Percentiles rank a stretch among this genome's conserved stretches.
These are phyloP conservation scores for Dendroctonus valens DNA, from an alignment of 1,140 invertebrate species.

Conservation along the genomic window DNA sequence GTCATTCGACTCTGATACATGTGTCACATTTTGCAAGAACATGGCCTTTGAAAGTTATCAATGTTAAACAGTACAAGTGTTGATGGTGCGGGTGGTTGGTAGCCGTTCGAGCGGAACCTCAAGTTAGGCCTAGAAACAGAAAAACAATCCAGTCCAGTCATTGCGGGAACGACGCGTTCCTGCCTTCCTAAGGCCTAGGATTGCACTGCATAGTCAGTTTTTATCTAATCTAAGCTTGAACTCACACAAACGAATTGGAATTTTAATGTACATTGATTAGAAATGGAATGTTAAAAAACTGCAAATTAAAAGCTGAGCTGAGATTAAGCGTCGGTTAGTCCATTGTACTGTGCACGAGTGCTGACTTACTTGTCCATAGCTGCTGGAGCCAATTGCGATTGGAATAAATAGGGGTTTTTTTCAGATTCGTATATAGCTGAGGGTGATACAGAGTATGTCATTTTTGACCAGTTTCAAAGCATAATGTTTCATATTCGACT, in stretches of 20 bases:
- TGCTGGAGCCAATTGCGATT: slow-evolving; percentile 35
- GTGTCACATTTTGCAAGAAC: slow-evolving; percentile 50
- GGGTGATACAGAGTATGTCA: no score
- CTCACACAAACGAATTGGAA: slow-evolving; percentile 46
- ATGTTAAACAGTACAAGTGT: slow-evolving; percentile 41
- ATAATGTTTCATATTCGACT: not conserved
- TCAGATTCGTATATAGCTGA: not conserved
- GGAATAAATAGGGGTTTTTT: slow-evolving; percentile 14
- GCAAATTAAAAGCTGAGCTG: slow-evolving; percentile 53
- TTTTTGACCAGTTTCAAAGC: not conserved
- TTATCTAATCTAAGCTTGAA: slow-evolving; percentile 44
- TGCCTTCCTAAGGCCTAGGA: not conserved
- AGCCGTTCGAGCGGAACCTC: slow-evolving; percentile 30
- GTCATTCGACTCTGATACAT: slow-evolving; percentile 44
- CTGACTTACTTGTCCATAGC: slow-evolving; percentile 46
- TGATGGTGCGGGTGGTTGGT: slow-evolving; percentile 33
- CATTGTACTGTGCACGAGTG: slow-evolving; percentile 51
- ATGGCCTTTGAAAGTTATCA: slow-evolving; percentile 47
- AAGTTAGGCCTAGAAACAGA: slow-evolving; percentile 36
- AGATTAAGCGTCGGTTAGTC: slow-evolving; percentile 52
- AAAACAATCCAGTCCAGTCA: slow-evolving; percentile 10
- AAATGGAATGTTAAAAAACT: slow-evolving; percentile 49
- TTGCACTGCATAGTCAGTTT: slow-evolving; percentile 15
- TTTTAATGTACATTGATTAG: slow-evolving; percentile 48
- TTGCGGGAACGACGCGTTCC: not conserved